Conservation (phyloP, 2,797 vertebrate genomes). For the Hypotaenidia okinawae region DNA sequence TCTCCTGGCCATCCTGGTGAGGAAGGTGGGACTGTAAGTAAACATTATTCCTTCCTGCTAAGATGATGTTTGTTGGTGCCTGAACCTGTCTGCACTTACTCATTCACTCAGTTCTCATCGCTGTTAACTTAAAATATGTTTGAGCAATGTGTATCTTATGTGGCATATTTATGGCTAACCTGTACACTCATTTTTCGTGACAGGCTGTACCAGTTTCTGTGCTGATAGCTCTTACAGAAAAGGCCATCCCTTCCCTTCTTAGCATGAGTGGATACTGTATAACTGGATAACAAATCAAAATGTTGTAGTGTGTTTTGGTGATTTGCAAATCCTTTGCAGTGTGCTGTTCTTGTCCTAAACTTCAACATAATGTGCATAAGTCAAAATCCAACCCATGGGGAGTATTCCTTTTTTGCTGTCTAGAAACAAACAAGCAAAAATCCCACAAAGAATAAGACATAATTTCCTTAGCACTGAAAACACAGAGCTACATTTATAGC, state of each 20-base stretch:
- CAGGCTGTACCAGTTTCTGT: neutral
- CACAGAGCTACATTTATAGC: neutral
- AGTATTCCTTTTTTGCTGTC: neutral
- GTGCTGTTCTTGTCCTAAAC: neutral
- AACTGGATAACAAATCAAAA: neutral
- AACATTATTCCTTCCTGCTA: neutral
- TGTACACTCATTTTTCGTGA: neutral
- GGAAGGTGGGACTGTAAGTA: slow-evolving; percentile 86
- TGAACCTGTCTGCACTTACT: neutral
- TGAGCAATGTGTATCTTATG: neutral
- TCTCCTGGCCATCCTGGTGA: slow-evolving; percentile 86
- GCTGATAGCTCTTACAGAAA: neutral
- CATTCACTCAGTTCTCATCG: neutral
- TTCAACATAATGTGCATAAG: neutral
- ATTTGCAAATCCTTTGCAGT: neutral
- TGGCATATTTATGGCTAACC: neutral
- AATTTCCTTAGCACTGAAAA: neutral
- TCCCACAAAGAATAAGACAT: neutral
- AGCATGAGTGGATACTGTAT: neutral
- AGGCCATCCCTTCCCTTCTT: neutral
- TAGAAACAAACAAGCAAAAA: neutral
- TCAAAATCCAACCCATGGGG: neutral
- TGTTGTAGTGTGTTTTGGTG: neutral
- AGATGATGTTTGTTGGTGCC: neutral
- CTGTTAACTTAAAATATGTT: neutral